phyloP scores from a whole-genome alignment of 1,140 invertebrate species.

The Drosophila varians region DNA sequence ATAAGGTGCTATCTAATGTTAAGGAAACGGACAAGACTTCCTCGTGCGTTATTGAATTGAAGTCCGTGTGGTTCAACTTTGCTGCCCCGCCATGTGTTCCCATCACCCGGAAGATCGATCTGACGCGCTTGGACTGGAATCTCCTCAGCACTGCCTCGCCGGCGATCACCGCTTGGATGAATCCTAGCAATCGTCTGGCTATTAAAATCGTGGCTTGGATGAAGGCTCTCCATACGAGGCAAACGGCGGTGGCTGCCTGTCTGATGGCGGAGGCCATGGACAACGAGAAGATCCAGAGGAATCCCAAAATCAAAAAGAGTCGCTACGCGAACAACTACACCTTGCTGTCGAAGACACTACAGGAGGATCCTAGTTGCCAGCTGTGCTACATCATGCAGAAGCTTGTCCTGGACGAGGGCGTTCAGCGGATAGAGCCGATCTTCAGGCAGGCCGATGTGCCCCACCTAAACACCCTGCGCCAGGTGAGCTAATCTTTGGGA shows the following conservation, averaged over 20 bases:
- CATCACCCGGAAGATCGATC: conserved; percentile 97
- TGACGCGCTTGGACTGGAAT: conserved; percentile 97
- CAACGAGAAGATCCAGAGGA: conserved; percentile 82
- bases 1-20: conserved; percentile 72
- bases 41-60: conserved; percentile 93
- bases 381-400: conserved; percentile 94
- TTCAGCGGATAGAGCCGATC: conserved; percentile 91
- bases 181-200: conserved; percentile 94
- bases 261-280: conserved; percentile 97
- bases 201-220: conserved; percentile 92
- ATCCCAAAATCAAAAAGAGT: conserved; percentile 86
- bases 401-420: conserved; percentile 91
- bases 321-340: conserved; percentile 94
- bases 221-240: conserved; percentile 89
- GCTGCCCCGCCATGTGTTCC: conserved; percentile 97
- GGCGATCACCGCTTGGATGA: conserved; percentile 98
- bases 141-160: conserved; percentile 97
- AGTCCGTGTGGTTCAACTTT: conserved; percentile 98
- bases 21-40: conserved; percentile 86
- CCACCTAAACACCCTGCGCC: conserved; percentile 93
- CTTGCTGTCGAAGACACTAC: conserved; percentile 93
- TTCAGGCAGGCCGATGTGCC: conserved; percentile 93
- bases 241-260: conserved; percentile 95
- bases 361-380: conserved; percentile 98
- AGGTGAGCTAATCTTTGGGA: conserved; percentile 85